Conservation (phyloP, 2,888 invertebrate species). For the Balanococcus diminutus region DNA sequence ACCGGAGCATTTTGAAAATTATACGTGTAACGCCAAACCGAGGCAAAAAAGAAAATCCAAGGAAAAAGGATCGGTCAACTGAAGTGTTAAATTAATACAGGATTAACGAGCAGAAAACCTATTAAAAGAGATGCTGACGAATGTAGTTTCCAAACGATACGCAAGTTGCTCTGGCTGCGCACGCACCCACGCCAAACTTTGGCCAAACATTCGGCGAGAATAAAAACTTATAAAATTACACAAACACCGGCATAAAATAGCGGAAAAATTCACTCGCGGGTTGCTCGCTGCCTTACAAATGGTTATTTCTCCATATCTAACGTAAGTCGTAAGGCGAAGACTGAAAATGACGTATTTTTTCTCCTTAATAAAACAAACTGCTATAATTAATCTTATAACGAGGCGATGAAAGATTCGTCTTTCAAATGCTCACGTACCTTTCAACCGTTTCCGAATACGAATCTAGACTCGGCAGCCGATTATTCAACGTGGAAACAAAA, state of each 20-base stretch:
- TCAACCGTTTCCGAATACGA: constrained; percentile 13
- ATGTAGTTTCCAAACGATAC: neutral
- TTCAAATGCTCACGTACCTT: neutral
- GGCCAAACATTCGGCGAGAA: neutral
- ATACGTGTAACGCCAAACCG: too few species aligned
- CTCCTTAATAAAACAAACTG: constrained; percentile 20
- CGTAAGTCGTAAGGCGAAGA: neutral
- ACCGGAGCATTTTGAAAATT: too few species aligned
- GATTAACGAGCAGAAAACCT: constrained; percentile 21
- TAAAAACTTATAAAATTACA: neutral
- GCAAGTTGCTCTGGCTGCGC: neutral
- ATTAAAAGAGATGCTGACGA: constrained; percentile 38
- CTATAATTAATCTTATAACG: constrained; percentile 36
- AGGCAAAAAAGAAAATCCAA: neutral
- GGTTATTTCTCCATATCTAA: too few species aligned
- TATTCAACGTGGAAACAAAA: neutral
- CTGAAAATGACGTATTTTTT: constrained; percentile 31
- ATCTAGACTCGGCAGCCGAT: neutral
- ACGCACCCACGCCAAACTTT: neutral
- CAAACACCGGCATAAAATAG: neutral
- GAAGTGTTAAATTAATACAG: constrained; percentile 38
- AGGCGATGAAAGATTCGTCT: constrained; percentile 13
- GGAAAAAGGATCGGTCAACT: constrained; percentile 25
- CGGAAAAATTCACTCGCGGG: neutral
- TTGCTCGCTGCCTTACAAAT: too few species aligned